Base-by-base conservation (phyloP, 2,888 invertebrate genomes). In the Leucania comma region DNA sequence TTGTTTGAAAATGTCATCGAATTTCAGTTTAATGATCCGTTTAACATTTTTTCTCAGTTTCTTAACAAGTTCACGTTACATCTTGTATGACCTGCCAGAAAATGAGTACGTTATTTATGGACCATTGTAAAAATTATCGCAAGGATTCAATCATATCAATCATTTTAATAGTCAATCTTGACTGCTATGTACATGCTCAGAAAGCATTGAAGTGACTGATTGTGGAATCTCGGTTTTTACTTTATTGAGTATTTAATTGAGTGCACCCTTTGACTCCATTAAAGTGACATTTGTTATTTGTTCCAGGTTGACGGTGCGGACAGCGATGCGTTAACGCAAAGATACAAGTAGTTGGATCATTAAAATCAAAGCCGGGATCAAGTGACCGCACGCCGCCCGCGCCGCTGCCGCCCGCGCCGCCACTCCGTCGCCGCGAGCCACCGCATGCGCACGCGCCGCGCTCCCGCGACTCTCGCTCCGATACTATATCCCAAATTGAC, bases 371-470 rank as follows among this genome's bases (percentile, higher is more conserved):
- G 91, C 87, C 84, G 88, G 90, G 90, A 89, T 90, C 90, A 81
- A 90, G 91, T 86, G 90, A 82, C 87, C 88, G 78, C 75, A 76
- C 85, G 72, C 78, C 87, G 86, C 89, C 87, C 87, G 82, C 88
- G 86, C 90, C 83, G 48, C 65, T 24, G 78, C 38, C 80, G 78
- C 84, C 85, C 79, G 84, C 85, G 71, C 84, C 85, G 75, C 81
- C 93, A 94, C 86, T 93, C 93, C 92, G 83, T 87, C 89, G 92
- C 89, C 84, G 90, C 86, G 87, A 88, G 89, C 84, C 89, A 88
- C 77, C 74, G 84, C 72, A 78, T 80, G 90, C 89, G 90, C 92
- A 92, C 87, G 88, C 80, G 87, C 81, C 85, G 87, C 75, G 72
- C 74, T 67, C 76, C 58, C 79, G 73, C 80, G 73, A 73, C 69